A percentile compares a stretch with the other conserved stretches of the same genome.
Evolutionary conservation across 2,888 invertebrate genomes (phyloP).

Genomic region (Ectemnius cavifrons): DNA sequence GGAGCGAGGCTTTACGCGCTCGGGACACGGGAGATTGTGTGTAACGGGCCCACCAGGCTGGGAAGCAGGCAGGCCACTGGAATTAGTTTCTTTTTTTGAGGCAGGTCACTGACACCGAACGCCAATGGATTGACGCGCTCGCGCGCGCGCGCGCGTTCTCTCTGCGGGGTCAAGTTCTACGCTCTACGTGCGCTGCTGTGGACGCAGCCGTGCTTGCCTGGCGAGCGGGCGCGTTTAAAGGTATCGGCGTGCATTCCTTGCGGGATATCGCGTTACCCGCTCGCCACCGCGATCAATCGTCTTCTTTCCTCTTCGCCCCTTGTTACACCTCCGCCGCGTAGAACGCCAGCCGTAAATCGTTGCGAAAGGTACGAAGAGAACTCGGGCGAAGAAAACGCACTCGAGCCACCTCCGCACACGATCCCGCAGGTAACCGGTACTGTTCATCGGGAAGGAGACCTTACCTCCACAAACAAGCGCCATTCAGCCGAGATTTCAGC

Average conservation of each 20-base stretch:
- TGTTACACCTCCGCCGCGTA: constrained; percentile 23
- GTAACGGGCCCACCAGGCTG: constrained; percentile 41
- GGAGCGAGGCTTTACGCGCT: constrained; percentile 22
- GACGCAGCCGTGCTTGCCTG: neutral
- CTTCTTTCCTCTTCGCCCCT: no score
- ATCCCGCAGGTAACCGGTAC: constrained; percentile 14
- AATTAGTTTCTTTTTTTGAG: constrained; percentile 59
- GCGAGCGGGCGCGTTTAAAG: constrained; percentile 42
- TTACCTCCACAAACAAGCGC: neutral
- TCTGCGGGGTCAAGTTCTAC: constrained; percentile 33
- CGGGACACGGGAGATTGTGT: constrained; percentile 27
- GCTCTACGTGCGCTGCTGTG: neutral
- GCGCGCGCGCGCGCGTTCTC: constrained; percentile 35
- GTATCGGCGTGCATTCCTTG: constrained; percentile 60
- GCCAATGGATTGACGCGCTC: constrained; percentile 48
- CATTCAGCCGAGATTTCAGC: neutral
- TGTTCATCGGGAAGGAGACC: constrained; percentile 2
- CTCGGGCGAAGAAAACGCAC: constrained; percentile 1
- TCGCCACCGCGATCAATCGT: constrained; percentile 45
- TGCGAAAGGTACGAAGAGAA: constrained; percentile 32
- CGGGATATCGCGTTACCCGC: constrained; percentile 62
- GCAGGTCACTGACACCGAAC: constrained; percentile 61
- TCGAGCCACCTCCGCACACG: neutral
- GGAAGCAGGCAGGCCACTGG: constrained; percentile 21
- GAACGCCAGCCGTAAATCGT: constrained; percentile 40